Conservation (phyloP, 2,113 vertebrate genomes). For the Pholis gunnellus region DNA sequence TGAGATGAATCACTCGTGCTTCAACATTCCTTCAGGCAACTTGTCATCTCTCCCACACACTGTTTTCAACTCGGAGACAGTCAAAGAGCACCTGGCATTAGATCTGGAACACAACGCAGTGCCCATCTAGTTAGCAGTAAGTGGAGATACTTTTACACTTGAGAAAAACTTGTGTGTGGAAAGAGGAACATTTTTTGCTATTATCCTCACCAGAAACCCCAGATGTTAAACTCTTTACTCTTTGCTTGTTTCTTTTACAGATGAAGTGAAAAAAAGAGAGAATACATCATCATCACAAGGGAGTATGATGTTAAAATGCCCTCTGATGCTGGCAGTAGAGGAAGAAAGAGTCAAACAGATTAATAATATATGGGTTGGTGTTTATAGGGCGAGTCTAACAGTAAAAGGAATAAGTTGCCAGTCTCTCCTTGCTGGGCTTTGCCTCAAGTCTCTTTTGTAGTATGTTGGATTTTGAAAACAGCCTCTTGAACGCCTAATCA, state of each 20-base stretch:
- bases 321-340: constrained; percentile 56
- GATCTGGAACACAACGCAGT: constrained; percentile 33
- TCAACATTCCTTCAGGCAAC: constrained; percentile 70
- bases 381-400: constrained; percentile 33
- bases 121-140: constrained; percentile 23
- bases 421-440: not conserved
- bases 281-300: constrained; percentile 54
- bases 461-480: constrained; percentile 41
- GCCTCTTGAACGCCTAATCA: constrained; percentile 23
- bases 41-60: constrained; percentile 75
- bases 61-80: constrained; percentile 61
- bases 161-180: constrained; percentile 4
- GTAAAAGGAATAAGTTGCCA: constrained; percentile 17
- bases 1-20: constrained; percentile 71
- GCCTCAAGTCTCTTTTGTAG: constrained; percentile 23
- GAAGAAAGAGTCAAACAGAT: constrained; percentile 50
- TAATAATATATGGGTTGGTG: constrained; percentile 63
- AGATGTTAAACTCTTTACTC: constrained; percentile 22
- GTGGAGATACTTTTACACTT: constrained; percentile 15
- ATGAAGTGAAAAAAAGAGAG: constrained; percentile 45
- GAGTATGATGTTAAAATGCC: constrained; percentile 63
- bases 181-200: not conserved
- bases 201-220: constrained; percentile 13
- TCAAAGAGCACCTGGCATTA: constrained; percentile 64
- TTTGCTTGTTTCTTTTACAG: constrained; percentile 43